Evolutionary conservation across 2,888 invertebrate genomes (phyloP).

Genomic region (Hirtodrosophila cameraria): DNA sequence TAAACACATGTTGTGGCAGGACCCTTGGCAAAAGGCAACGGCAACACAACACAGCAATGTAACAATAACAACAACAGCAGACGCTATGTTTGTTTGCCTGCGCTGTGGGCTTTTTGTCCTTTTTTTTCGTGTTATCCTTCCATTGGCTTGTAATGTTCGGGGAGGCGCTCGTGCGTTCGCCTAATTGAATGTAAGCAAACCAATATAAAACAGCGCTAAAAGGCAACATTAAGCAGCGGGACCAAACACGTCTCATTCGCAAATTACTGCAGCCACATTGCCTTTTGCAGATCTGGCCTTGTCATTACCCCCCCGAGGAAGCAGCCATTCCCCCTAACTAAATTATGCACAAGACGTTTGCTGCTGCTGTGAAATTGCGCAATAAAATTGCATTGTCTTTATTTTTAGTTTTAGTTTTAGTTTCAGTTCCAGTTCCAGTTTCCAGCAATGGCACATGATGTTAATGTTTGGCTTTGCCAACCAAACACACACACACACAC

Average conservation of each 20-base stretch:
- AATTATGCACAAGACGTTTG: slow-evolving; percentile 44
- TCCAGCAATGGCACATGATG: slow-evolving; percentile 47
- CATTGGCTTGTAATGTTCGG: slow-evolving; percentile 40
- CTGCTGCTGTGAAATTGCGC: slow-evolving; percentile 61
- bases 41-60: background rate
- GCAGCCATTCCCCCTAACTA: background rate
- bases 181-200: slow-evolving; percentile 76
- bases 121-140: slow-evolving; percentile 43
- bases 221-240: slow-evolving; percentile 56
- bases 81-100: background rate
- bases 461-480: slow-evolving; percentile 53
- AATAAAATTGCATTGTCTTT: slow-evolving; percentile 74
- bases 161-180: slow-evolving; percentile 53
- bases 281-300: slow-evolving; percentile 28
- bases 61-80: background rate
- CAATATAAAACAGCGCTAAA: slow-evolving; percentile 56
- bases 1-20: slow-evolving; percentile 51
- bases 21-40: slow-evolving; percentile 18
- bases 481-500: slow-evolving; percentile 14
- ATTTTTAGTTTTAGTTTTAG: slow-evolving; percentile 65
- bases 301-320: slow-evolving; percentile 3
- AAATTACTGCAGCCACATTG: slow-evolving; percentile 45
- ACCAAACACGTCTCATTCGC: slow-evolving; percentile 39
- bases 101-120: slow-evolving; percentile 12
- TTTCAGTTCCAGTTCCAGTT: too few relatives aligned